Evolutionary conservation across 2,113 vertebrate genomes (phyloP).

Genomic region (Catharus fuscescens): DNA sequence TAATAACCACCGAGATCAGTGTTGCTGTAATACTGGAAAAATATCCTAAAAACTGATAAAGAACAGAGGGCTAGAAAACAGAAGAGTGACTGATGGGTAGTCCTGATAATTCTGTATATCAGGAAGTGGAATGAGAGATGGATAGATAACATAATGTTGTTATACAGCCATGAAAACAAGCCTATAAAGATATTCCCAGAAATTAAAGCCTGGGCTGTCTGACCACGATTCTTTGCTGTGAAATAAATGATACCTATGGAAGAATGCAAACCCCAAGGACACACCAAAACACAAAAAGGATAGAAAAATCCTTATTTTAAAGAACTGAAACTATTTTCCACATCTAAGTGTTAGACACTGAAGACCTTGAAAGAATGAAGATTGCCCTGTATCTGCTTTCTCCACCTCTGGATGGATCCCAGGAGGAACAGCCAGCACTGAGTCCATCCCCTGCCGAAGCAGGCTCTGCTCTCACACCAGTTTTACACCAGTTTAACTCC

Average conservation of each 20-base stretch:
- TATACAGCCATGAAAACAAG: constrained; percentile 5
- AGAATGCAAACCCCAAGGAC: neutral
- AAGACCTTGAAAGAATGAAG: neutral
- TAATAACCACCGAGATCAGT: neutral
- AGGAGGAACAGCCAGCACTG: neutral
- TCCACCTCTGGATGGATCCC: neutral
- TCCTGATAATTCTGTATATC: constrained; percentile 38
- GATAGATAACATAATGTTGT: constrained; percentile 42
- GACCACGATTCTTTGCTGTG: neutral
- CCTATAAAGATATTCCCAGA: constrained; percentile 21
- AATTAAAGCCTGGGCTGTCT: neutral
- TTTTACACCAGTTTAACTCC: neutral
- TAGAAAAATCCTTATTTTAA: neutral
- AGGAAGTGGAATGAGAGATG: constrained; percentile 29
- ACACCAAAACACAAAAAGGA: neutral
- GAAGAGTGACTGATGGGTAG: constrained; percentile 8
- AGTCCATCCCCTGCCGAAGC: neutral
- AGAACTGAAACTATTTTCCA: neutral
- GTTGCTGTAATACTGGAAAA: neutral
- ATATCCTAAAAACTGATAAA: neutral
- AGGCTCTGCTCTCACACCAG: neutral
- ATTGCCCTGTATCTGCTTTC: neutral
- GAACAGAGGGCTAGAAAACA: neutral
- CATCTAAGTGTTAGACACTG: neutral
- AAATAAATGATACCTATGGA: neutral